Percentiles rank a stretch among this genome's conserved stretches.
Conservation (phyloP, 1,140 invertebrate species). For the Nebria ingens region DNA sequence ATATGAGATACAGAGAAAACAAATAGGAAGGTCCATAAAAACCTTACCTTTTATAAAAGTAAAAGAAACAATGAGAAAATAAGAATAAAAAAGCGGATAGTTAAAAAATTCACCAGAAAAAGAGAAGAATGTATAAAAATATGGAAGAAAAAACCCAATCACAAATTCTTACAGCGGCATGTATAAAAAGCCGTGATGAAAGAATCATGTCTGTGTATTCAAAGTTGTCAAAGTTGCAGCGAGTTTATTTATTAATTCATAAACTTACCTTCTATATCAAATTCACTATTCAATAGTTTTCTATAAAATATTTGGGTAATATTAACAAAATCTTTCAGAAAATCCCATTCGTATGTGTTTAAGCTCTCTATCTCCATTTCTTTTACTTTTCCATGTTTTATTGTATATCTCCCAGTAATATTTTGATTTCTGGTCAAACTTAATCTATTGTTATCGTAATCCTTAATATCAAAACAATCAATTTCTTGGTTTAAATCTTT, state of each 20-base stretch:
- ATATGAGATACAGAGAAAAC: too few relatives aligned
- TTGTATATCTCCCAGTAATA: slow-evolving; percentile 17
- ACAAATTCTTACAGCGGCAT: too few relatives aligned
- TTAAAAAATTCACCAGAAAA: too few relatives aligned
- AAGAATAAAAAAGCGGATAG: too few relatives aligned
- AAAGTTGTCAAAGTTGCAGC: background rate
- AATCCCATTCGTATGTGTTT: slow-evolving; percentile 15
- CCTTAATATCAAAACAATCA: slow-evolving; percentile 22
- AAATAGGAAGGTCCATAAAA: too few relatives aligned
- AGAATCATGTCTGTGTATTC: background rate
- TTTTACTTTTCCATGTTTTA: slow-evolving; percentile 14
- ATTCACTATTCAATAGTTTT: background rate
- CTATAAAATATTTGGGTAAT: background rate
- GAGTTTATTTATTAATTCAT: too few relatives aligned
- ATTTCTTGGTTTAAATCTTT: slow-evolving; percentile 22
- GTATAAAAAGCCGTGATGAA: too few relatives aligned
- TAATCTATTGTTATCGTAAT: slow-evolving; percentile 21
- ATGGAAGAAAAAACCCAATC: too few relatives aligned
- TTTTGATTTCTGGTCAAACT: slow-evolving; percentile 25
- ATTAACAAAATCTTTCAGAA: slow-evolving; percentile 16
- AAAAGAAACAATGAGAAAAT: too few relatives aligned
- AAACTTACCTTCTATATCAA: background rate
- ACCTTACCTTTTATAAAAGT: too few relatives aligned
- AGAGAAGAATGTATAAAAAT: too few relatives aligned
- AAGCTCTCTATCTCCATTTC: slow-evolving; percentile 13